Evolutionary conservation across 1,140 invertebrate species (phyloP).

Genomic region (Phthorimaea operculella): DNA sequence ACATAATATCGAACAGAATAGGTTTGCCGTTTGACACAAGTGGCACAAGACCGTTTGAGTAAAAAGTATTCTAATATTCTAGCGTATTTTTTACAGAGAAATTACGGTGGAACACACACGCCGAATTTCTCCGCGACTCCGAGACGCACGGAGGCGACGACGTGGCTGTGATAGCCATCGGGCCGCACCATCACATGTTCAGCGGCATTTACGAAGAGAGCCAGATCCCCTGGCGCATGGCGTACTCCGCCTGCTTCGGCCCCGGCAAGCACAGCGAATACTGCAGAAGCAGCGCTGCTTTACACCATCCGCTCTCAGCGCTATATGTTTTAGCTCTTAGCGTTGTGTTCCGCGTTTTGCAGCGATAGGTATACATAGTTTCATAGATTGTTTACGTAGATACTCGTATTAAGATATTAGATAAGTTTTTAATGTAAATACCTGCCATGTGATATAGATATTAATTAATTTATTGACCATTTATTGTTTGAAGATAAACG

Average conservation of each 20-base stretch:
- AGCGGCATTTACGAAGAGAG: conserved; percentile 69
- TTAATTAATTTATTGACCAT: no score
- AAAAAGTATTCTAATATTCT: no score
- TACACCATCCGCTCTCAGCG: background rate
- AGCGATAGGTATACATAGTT: background rate
- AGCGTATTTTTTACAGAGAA: background rate
- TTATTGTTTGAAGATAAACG: no score
- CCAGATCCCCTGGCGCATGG: conserved; percentile 68
- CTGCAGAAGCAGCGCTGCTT: background rate
- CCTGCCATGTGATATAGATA: no score
- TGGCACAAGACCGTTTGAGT: no score
- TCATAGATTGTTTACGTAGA: no score
- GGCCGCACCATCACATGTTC: conserved; percentile 69
- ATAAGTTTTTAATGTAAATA: no score
- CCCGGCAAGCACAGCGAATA: conserved; percentile 4
- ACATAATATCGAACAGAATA: no score
- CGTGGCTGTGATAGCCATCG: conserved; percentile 68
- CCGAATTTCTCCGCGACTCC: conserved; percentile 52
- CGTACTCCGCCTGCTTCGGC: conserved; percentile 42
- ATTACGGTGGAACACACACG: conserved; percentile 31
- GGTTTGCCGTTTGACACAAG: no score
- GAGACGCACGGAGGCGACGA: conserved; percentile 75
- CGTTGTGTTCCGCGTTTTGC: background rate
- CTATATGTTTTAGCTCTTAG: background rate
- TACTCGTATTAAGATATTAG: no score